A percentile compares a stretch with the other conserved stretches of the same genome.
Conservation (phyloP, 2,113 vertebrate genomes). For the Neolamprologus falcicula region DNA sequence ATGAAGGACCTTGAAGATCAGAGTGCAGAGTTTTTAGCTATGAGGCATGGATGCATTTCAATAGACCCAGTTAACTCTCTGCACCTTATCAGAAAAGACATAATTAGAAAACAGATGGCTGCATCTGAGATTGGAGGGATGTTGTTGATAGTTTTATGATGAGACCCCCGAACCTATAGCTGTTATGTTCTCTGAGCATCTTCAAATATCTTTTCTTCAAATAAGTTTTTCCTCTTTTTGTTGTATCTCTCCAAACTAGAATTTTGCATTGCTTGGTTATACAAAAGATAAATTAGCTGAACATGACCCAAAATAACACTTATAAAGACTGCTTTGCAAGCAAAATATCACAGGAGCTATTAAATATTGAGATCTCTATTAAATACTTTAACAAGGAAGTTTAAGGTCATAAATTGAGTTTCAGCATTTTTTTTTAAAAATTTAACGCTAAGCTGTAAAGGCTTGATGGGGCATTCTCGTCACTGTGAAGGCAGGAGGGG, state of each 20-base stretch:
- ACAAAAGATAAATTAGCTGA: not conserved
- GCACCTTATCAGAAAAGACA: not conserved
- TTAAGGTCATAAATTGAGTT: not conserved
- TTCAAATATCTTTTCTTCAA: not conserved
- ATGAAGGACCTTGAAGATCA: not conserved
- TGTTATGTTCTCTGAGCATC: not conserved
- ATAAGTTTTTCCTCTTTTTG: not conserved
- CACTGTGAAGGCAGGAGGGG: not conserved
- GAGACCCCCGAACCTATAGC: not conserved
- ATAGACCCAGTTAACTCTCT: not conserved
- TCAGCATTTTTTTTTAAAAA: fast-evolving
- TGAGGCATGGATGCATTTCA: not conserved
- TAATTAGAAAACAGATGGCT: not conserved
- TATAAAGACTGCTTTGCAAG: not conserved
- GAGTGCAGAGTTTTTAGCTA: not conserved
- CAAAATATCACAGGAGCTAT: not conserved
- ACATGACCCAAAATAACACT: not conserved
- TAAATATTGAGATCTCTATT: not conserved
- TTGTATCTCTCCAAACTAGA: not conserved
- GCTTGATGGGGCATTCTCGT: not conserved
- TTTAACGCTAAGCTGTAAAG: not conserved
- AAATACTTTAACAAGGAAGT: not conserved
- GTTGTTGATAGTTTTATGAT: not conserved
- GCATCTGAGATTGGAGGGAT: not conserved
- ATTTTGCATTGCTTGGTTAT: not conserved